Evolutionary conservation across 2,888 invertebrate genomes (phyloP).

Genomic region (Marronus borbonicus): DNA sequence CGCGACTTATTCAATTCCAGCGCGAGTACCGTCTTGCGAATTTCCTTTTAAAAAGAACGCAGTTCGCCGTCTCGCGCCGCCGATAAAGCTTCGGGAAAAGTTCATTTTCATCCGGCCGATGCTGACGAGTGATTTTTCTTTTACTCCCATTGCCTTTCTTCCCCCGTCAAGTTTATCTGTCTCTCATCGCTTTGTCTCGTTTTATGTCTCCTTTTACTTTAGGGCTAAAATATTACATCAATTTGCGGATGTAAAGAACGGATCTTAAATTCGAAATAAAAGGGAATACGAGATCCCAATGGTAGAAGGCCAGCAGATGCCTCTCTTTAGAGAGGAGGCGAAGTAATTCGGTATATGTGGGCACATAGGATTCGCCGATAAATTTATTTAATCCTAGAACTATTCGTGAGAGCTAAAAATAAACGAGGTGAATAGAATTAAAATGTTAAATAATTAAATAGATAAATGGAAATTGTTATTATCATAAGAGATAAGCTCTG

Average conservation of each 20-base stretch:
- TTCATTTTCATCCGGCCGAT: constrained; percentile 26
- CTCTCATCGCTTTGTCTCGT: constrained; percentile 3
- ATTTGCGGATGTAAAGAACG: constrained; percentile 32
- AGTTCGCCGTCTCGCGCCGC: not conserved
- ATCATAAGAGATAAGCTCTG: too few relatives aligned
- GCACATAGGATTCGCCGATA: not conserved
- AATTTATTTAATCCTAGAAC: not conserved
- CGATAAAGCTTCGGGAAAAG: constrained; percentile 6
- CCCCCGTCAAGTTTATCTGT: not conserved
- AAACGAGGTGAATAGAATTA: too few relatives aligned
- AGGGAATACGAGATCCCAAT: not conserved
- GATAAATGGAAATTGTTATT: too few relatives aligned
- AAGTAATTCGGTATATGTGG: not conserved
- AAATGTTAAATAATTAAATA: too few relatives aligned
- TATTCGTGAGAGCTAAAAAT: too few relatives aligned
- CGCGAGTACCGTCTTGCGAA: constrained; percentile 16
- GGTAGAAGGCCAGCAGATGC: not conserved
- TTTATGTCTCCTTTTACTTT: constrained; percentile 23
- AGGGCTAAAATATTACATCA: constrained; percentile 26
- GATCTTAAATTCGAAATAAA: constrained; percentile 18
- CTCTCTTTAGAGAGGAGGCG: not conserved
- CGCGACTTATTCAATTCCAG: constrained; percentile 33
- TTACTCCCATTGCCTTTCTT: not conserved
- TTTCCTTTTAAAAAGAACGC: constrained; percentile 19
- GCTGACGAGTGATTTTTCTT: constrained; percentile 27